phyloP scores from a whole-genome alignment of 2,888 invertebrate genomes.

The Mechanitis mazaeus region DNA sequence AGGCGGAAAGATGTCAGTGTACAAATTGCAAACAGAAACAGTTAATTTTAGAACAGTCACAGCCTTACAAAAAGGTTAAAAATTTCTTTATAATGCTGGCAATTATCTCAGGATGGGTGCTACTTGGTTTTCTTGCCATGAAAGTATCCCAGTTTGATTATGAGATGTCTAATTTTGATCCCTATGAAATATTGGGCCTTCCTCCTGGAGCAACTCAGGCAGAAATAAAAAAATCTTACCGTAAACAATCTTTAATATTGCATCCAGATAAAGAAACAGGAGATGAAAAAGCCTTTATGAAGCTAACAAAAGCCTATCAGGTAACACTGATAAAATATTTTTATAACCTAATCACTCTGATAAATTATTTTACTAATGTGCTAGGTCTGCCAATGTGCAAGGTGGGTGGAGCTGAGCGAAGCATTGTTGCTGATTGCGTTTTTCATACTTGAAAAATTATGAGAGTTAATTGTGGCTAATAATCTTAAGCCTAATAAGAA shows the following conservation, averaged over 20 bases:
- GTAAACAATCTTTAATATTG: conserved; percentile 92
- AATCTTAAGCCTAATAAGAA: no score
- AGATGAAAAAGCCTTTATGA: conserved; percentile 98
- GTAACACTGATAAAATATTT: conserved; percentile 59
- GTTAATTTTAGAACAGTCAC: conserved; percentile 85
- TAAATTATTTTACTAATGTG: no score
- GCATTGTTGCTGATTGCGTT: no score
- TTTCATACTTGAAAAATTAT: no score
- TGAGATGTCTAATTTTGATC: conserved; percentile 99
- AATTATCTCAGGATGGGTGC: conserved; percentile 88
- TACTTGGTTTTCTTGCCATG: conserved; percentile 88
- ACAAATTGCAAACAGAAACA: conserved; percentile 91
- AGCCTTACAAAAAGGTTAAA: conserved; percentile 92
- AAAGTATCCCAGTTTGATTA: conserved; percentile 98
- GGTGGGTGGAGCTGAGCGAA: no score
- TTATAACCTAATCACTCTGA: neutral
- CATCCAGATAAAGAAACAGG: conserved; percentile 99
- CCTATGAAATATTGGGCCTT: conserved; percentile 95
- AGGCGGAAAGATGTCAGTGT: conserved; percentile 91
- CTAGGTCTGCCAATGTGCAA: no score
- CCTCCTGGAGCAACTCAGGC: conserved; percentile 89
- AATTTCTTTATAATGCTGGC: conserved; percentile 86
- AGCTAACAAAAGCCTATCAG: conserved; percentile 94
- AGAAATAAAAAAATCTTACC: conserved; percentile 97
- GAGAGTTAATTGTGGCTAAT: no score